Evolutionary conservation across 2,113 vertebrate genomes (phyloP).

Genomic region (Eulacestoma nigropectus): DNA sequence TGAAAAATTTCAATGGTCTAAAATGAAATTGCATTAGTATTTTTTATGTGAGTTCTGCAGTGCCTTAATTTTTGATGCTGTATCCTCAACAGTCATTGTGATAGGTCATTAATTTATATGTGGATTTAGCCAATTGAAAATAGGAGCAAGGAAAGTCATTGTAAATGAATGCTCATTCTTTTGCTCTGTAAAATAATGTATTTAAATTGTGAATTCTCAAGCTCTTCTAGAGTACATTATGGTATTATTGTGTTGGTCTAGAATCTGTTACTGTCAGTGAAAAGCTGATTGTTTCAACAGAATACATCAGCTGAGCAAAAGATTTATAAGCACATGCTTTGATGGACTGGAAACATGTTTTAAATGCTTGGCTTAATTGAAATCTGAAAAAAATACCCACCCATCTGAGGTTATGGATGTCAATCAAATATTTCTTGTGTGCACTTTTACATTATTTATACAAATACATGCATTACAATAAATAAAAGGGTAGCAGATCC

Average conservation of each 20-base stretch:
- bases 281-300: background rate
- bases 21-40: background rate
- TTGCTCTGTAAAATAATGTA: background rate
- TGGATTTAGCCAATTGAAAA: conserved; percentile 30
- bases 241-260: background rate
- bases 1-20: background rate
- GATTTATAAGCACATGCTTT: background rate
- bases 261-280: background rate
- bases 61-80: background rate
- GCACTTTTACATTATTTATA: background rate
- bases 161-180: background rate
- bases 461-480: background rate
- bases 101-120: conserved; percentile 40
- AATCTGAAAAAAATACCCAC: background rate
- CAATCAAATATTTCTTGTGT: background rate
- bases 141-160: background rate
- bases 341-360: background rate
- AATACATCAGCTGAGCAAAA: background rate
- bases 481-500: background rate
- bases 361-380: background rate
- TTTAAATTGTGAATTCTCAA: conserved; percentile 14
- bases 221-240: background rate
- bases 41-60: conserved; percentile 28
- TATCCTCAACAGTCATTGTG: background rate
- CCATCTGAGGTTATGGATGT: background rate